A percentile compares a stretch with the other conserved stretches of the same genome.
Conservation (phyloP, 2,113 vertebrate genomes). For the Charina bottae region DNA sequence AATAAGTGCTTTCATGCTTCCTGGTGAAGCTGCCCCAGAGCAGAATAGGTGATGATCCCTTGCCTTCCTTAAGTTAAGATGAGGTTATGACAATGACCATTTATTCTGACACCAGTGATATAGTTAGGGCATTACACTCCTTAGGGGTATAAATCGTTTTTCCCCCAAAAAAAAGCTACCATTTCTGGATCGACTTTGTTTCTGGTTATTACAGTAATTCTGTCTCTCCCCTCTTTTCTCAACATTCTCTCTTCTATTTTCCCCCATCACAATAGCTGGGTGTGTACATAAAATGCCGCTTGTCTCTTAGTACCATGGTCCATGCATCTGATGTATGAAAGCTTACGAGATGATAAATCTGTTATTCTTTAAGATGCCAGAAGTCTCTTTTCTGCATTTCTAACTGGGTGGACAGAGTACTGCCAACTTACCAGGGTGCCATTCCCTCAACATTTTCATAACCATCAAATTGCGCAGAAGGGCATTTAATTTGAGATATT, state of each 20-base stretch:
- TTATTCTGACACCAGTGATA: background rate
- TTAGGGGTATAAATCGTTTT: background rate
- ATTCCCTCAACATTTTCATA: conserved; percentile 40
- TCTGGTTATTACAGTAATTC: background rate
- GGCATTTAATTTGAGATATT: conserved; percentile 46
- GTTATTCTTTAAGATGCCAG: background rate
- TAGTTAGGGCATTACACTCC: background rate
- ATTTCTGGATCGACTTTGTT: background rate
- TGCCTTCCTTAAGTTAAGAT: background rate
- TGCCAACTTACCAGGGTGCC: background rate
- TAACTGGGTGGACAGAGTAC: background rate
- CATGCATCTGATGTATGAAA: background rate
- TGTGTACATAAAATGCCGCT: background rate
- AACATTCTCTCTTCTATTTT: background rate
- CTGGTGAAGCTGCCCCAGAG: background rate
- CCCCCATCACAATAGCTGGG: background rate
- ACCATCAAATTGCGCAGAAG: conserved; percentile 35
- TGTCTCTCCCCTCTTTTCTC: background rate
- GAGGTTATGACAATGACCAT: background rate
- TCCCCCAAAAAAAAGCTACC: background rate
- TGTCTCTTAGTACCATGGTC: background rate
- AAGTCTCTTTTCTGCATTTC: background rate
- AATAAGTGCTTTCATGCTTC: background rate
- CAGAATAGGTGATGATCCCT: background rate
- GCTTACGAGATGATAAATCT: background rate